A percentile compares a stretch with the other conserved stretches of the same genome.
Conservation (phyloP, 2,888 invertebrate genomes). For the Eupithecia vulgata region DNA sequence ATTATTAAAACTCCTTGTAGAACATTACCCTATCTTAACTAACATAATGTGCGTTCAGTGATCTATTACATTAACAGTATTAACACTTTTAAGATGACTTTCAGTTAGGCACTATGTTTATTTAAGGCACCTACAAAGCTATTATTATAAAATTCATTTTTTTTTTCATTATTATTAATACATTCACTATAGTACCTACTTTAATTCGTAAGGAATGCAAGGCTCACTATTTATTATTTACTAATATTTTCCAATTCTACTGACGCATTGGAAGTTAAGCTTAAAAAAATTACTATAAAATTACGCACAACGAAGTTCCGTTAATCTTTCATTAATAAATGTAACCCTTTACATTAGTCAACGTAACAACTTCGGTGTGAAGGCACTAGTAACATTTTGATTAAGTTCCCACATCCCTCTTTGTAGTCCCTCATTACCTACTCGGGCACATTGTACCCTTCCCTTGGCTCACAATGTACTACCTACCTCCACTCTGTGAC, state of each 20-base stretch:
- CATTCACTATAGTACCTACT: background rate
- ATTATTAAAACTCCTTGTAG: background rate
- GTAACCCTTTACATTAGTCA: background rate
- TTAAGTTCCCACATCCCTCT: background rate
- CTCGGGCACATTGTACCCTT: background rate
- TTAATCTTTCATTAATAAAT: background rate
- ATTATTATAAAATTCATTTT: background rate
- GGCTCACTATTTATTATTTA: background rate
- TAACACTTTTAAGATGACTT: background rate
- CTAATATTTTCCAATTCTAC: background rate
- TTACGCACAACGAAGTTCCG: background rate
- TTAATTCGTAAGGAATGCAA: background rate
- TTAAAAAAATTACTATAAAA: background rate
- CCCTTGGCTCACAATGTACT: background rate
- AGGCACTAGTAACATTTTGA: background rate
- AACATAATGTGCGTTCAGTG: constrained; percentile 16
- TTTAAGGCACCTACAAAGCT: background rate
- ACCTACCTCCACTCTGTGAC: background rate
- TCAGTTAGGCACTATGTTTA: background rate
- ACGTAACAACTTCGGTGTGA: background rate
- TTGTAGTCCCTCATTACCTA: background rate
- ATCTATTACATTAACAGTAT: background rate
- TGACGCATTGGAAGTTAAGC: background rate
- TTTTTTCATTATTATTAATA: too few relatives aligned
- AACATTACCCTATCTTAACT: background rate